Percentiles rank a stretch among this genome's conserved stretches.
Evolutionary conservation across 2,888 invertebrate genomes (phyloP).

Genomic region (Camptogramma bilineatum): DNA sequence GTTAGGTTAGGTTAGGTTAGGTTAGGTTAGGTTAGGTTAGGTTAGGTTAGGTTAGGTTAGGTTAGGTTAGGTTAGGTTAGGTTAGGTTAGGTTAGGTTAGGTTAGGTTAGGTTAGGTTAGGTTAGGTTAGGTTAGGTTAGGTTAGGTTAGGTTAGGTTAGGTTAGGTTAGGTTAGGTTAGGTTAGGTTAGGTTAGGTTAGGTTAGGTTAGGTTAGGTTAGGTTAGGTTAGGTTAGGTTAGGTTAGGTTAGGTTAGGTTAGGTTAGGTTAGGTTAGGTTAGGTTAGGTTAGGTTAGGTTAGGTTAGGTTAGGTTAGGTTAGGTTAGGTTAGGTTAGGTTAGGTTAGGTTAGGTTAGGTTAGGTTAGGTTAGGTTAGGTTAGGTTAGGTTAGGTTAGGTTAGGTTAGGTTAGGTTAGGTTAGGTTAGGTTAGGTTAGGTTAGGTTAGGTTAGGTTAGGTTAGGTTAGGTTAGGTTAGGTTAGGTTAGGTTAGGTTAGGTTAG

Average conservation of each 20-base stretch:
- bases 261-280: constrained; percentile 14
- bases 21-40: constrained; percentile 28
- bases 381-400: constrained; percentile 31
- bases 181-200: constrained; percentile 41
- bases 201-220: constrained; percentile 44
- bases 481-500: constrained; percentile 32
- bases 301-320: constrained; percentile 35
- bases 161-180: constrained; percentile 39
- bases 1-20: constrained; percentile 35
- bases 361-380: constrained; percentile 30
- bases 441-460: constrained; percentile 28
- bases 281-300: constrained; percentile 18
- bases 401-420: constrained; percentile 29
- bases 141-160: constrained; percentile 37
- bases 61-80: constrained; percentile 33
- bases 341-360: constrained; percentile 33
- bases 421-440: constrained; percentile 27
- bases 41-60: constrained; percentile 28
- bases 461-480: constrained; percentile 30
- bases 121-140: constrained; percentile 35
- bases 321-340: constrained; percentile 25
- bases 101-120: constrained; percentile 29
- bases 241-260: constrained; percentile 22
- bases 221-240: constrained; percentile 37
- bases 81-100: constrained; percentile 30